phyloP scores from a whole-genome alignment of 1,140 invertebrate genomes.

The Monomorium pharaonis region DNA sequence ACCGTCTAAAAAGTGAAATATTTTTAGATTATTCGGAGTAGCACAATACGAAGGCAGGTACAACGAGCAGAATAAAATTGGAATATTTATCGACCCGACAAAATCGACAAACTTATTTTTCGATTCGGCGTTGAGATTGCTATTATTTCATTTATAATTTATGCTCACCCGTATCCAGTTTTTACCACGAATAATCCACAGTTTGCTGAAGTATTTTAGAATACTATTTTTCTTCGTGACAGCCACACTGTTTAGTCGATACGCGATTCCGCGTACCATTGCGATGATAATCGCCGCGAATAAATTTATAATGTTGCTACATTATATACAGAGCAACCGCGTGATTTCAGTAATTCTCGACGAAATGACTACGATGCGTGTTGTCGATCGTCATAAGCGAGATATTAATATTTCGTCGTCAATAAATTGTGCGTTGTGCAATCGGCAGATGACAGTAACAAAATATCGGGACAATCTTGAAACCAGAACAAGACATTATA shows the following conservation, averaged over 20 bases:
- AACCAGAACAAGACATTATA: conserved; percentile 26
- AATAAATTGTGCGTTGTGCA: conserved; percentile 15
- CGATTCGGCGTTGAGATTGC: not conserved
- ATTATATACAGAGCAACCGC: not conserved
- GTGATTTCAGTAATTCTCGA: not conserved
- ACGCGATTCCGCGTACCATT: not conserved
- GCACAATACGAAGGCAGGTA: not conserved
- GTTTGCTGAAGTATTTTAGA: not conserved
- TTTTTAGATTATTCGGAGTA: not conserved
- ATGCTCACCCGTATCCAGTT: conserved; percentile 18
- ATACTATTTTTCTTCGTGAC: not conserved
- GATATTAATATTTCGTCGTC: conserved; percentile 9
- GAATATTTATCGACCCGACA: not conserved
- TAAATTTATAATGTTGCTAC: conserved; percentile 26
- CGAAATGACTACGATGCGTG: conserved; percentile 1
- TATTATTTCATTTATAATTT: conserved; percentile 48
- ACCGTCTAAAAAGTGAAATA: not conserved
- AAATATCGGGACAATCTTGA: conserved; percentile 39
- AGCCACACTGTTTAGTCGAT: conserved; percentile 9
- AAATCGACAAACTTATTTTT: not conserved
- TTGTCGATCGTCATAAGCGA: not conserved
- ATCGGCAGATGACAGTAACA: not conserved
- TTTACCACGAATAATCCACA: conserved; percentile 41
- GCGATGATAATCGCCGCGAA: not conserved
- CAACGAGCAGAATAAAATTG: not conserved